A percentile compares a stretch with the other conserved stretches of the same genome.
Evolutionary conservation across 2,797 vertebrate species (phyloP).

Genomic region (Luscinia megarhynchos): DNA sequence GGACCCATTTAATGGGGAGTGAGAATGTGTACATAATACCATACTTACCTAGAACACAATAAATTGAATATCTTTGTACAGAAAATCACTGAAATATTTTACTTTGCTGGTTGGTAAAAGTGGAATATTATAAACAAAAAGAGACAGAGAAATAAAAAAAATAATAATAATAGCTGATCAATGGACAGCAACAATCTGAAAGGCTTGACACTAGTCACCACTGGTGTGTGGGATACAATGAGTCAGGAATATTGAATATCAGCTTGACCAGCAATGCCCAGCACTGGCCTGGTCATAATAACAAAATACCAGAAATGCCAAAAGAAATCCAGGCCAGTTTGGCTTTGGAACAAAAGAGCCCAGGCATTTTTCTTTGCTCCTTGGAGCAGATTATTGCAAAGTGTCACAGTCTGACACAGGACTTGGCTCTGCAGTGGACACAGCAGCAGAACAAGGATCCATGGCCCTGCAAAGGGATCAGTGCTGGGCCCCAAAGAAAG

Average conservation of each 20-base stretch:
- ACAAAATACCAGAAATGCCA: neutral
- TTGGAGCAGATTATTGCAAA: neutral
- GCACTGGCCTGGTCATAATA: neutral
- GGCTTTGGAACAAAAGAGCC: neutral
- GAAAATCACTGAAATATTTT: neutral
- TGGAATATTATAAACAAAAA: neutral
- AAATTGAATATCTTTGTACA: neutral
- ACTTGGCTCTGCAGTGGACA: neutral
- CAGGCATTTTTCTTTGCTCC: neutral
- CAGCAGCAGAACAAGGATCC: neutral
- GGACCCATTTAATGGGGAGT: neutral
- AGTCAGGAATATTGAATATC: neutral
- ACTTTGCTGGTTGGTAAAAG: neutral
- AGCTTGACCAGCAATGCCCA: neutral
- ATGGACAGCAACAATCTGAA: neutral
- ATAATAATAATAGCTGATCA: neutral
- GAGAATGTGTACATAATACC: neutral
- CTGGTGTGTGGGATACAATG: neutral
- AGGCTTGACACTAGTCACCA: neutral
- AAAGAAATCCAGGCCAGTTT: neutral
- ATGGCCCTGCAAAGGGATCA: neutral
- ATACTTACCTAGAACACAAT: neutral
- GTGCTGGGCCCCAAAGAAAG: neutral
- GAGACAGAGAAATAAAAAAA: neutral
- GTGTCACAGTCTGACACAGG: neutral